Base-by-base conservation (phyloP, 2,888 invertebrate species). In the Venusia cambrica region DNA sequence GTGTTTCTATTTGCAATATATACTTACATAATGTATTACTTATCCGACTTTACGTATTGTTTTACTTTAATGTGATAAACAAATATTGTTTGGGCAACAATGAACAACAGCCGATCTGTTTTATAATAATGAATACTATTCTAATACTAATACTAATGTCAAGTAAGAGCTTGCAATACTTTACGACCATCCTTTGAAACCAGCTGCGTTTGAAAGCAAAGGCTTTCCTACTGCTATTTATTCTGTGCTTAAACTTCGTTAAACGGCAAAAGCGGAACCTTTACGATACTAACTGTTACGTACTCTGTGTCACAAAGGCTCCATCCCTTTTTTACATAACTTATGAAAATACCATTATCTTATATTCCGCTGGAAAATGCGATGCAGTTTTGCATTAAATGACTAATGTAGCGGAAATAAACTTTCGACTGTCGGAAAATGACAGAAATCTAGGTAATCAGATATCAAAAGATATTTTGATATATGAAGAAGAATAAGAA, bases 261-360 rank as follows among this genome's bases (percentile, higher is more conserved):
- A n/a, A n/a, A n/a, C n/a, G n/a, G n/a, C n/a, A n/a, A n/a, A n/a
- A n/a, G n/a, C n/a, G n/a, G n/a, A n/a, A n/a, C n/a, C n/a, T n/a
- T n/a, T n/a, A n/a, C n/a, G n/a, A n/a, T n/a, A n/a, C n/a, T n/a
- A n/a, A 47, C 38, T 32, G 14, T 14, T 8, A 8, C 18, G 2
- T 17, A 32, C 9, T 14, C 31, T 27, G 45, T 43, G 46, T 13
- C 47, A 59, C 60, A 66, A 61, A 66, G 59, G 55, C 56, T 48
- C 44, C 42, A 52, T 55, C 45, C 51, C 45, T 58, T n/a, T 63
- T 70, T 72, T 69, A 63, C 72, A 70, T 73, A 69, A 66, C 57
- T 66, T 71, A 65, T 63, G 65, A 65, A 67, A 69, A 73, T 65
- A 57, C 49, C 56, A 62, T 73, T 73, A 70, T 57, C 57, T 54